Percentiles rank a stretch among this genome's conserved stretches.
phyloP scores from a whole-genome alignment of 2,888 invertebrate genomes.

The Epicampocera succincta region DNA sequence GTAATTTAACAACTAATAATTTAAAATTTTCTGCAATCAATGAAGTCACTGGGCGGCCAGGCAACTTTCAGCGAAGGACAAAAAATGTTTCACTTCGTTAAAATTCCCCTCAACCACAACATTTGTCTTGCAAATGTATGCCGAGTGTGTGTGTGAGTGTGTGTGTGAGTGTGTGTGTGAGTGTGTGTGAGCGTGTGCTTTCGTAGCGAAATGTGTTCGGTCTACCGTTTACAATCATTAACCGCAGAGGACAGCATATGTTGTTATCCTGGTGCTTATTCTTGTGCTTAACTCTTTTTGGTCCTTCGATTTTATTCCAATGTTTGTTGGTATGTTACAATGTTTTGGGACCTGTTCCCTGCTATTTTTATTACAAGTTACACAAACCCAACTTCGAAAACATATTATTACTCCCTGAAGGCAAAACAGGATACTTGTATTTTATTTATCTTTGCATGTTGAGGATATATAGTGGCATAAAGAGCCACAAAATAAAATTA shows the following conservation, averaged over 20 bases:
- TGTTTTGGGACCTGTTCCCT: neutral
- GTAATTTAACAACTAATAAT: conserved; percentile 2
- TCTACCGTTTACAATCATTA: conserved; percentile 43
- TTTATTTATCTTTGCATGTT: conserved; percentile 23
- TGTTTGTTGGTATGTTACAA: neutral
- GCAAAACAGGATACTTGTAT: conserved; percentile 37
- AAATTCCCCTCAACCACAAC: conserved; percentile 27
- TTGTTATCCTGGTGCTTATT: conserved; percentile 29
- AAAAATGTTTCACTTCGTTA: neutral
- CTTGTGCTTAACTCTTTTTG: neutral
- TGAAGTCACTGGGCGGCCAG: neutral
- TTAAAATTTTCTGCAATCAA: conserved; percentile 16
- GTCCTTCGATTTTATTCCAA: neutral
- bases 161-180: neutral
- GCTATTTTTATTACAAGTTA: conserved; percentile 38
- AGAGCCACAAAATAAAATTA: neutral
- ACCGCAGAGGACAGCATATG: conserved; percentile 53
- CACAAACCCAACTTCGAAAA: conserved; percentile 48
- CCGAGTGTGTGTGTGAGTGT: neutral
- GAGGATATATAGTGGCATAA: neutral
- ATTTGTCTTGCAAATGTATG: no score
- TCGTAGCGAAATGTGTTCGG: conserved; percentile 47
- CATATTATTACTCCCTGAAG: conserved; percentile 52
- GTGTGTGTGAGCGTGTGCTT: neutral
- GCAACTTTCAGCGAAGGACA: conserved; percentile 1